Conservation (phyloP, 2,113 vertebrate genomes). For the Psilopogon haemacephalus region DNA sequence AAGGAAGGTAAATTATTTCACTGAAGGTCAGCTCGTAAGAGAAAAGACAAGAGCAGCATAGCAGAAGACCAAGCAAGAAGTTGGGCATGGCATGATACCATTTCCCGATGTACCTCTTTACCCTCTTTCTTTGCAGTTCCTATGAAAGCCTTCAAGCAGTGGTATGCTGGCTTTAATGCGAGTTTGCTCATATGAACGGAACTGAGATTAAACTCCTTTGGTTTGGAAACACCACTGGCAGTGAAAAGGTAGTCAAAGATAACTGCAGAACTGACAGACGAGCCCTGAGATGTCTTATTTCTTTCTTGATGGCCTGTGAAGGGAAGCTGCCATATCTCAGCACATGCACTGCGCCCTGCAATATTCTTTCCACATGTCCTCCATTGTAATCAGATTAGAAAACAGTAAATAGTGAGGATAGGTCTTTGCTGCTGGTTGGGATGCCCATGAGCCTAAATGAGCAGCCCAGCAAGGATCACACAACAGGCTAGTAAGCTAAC, state of each 20-base stretch:
- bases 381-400: neutral
- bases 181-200: neutral
- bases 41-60: neutral
- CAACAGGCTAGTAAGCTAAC: neutral
- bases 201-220: neutral
- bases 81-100: rapidly evolving
- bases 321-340: neutral
- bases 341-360: neutral
- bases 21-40: neutral
- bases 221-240: neutral
- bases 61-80: neutral
- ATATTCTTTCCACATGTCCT: neutral
- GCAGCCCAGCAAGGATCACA: neutral
- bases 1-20: neutral
- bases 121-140: neutral
- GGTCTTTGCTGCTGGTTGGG: neutral
- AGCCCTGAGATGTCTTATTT: neutral
- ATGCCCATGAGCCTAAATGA: neutral
- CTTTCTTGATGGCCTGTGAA: neutral
- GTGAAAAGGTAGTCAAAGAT: neutral
- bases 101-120: neutral
- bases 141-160: neutral
- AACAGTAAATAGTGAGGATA: neutral
- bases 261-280: neutral
- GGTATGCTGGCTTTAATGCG: neutral